A percentile compares a stretch with the other conserved stretches of the same genome.
These are phyloP conservation scores for Lagria hirta DNA, from an alignment of 2,888 invertebrate genomes.

Conservation along the genomic window DNA sequence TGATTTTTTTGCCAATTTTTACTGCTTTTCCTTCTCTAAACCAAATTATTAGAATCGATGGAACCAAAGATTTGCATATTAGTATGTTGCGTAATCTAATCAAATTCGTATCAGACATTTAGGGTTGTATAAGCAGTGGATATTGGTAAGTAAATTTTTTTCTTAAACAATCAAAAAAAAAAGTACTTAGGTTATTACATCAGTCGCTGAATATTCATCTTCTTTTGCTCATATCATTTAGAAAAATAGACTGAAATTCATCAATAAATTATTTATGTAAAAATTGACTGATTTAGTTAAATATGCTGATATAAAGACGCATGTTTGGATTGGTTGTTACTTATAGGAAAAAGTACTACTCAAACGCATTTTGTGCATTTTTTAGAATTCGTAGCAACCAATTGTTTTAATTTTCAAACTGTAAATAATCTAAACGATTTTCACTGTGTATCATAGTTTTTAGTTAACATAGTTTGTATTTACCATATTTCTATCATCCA, in stretches of 20 bases:
- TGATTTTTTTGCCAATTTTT: constrained; percentile 1
- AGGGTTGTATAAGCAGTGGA: neutral
- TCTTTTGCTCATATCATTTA: constrained; percentile 38
- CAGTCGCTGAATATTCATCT: constrained; percentile 29
- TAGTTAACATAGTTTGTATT: constrained; percentile 44
- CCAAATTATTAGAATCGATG: constrained; percentile 1
- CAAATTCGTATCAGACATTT: neutral
- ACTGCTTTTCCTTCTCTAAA: too few species aligned
- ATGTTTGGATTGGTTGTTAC: constrained; percentile 34
- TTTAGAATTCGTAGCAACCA: constrained; percentile 16
- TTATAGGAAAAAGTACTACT: constrained; percentile 8
- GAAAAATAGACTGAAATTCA: constrained; percentile 48
- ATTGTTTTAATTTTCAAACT: constrained; percentile 26
- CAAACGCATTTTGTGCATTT: constrained; percentile 11
- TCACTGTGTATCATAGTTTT: constrained; percentile 38
- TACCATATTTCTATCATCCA: constrained; percentile 43
- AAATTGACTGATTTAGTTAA: constrained; percentile 47
- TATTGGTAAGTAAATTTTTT: neutral
- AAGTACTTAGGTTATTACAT: constrained; percentile 24
- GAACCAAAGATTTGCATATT: constrained; percentile 22
- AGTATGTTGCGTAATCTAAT: constrained; percentile 16
- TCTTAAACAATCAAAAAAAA: constrained; percentile 9
- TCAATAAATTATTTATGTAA: constrained; percentile 45
- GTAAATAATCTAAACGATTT: constrained; percentile 32
- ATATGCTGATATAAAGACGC: constrained; percentile 31